Base-by-base conservation (phyloP, 2,113 vertebrate genomes). In the Bufo bufo region DNA sequence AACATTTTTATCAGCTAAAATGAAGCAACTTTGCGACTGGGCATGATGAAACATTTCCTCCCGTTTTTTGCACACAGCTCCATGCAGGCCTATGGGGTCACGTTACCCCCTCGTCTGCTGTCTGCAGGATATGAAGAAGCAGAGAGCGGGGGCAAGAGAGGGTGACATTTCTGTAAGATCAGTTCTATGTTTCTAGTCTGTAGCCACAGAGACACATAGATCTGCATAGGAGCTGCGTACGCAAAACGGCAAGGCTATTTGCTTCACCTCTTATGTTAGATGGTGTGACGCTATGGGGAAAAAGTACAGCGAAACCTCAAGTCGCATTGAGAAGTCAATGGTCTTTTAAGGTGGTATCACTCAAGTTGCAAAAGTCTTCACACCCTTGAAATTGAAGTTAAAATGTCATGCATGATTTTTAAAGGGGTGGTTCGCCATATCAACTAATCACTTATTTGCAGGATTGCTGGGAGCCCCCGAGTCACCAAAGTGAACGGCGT, bases 121-220 rank as follows among this genome's bases (percentile, higher is more conserved):
- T 12, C 12, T 5, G 13, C 69, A 6, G 10, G n/a, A 4, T 2
- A 69, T 69, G 2, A 23, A 9, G 12, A 14, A 33, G 71, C 4
- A 47, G 13, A 3, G 13, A 14, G 13, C 2, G 7, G 0, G 12
- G 9, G 7, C 1, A n/a, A n/a, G 4, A 2, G 7, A 6, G 20
- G 20, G 12, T 33, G 2, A 33, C n/a, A 12, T 10, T 9, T 33
- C 65, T 6, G n/a, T 9, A 61, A 12, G 66, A 14, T 43, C n/a
- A 10, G 65, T 23, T 33, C 65, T 66, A 66, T n/a, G 33, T 69
- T 69, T 71, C 23, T 71, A 47, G 71, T 74, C 71, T 74, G 71
- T 74, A 0, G 8, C 43, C 14, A 19, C 19, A 16, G 71, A 47
- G 45, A 74, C 43, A 17, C 45, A 74, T 23, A 66, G 43, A 14